Percentiles rank a stretch among this genome's conserved stretches.
These are phyloP conservation scores for Cirrhinus mrigala DNA, from an alignment of 2,797 vertebrate species.

Conservation along the genomic window DNA sequence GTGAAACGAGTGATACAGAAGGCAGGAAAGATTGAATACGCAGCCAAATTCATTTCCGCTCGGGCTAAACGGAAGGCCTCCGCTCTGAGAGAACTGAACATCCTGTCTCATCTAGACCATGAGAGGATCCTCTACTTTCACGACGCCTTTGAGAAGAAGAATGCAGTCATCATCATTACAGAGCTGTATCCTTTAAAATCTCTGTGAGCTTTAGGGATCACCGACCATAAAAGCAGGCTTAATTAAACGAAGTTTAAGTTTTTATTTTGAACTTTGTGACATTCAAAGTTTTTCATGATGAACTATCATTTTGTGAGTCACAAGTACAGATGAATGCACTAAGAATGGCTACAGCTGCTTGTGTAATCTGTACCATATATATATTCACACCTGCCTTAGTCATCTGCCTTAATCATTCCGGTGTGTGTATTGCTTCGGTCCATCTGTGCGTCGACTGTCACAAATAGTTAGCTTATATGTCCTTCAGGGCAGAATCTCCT, in stretches of 20 bases:
- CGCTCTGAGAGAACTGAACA: conserved; percentile 85
- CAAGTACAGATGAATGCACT: background rate
- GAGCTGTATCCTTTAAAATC: conserved; percentile 89
- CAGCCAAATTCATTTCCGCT: conserved; percentile 94
- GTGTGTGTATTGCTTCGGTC: background rate
- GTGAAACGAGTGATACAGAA: conserved; percentile 91
- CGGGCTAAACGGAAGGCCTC: conserved; percentile 89
- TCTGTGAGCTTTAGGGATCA: background rate
- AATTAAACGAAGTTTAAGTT: background rate
- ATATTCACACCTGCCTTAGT: conserved; percentile 27
- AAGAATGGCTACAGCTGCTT: conserved; percentile 27
- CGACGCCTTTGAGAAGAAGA: conserved; percentile 96
- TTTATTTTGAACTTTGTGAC: background rate
- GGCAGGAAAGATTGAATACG: conserved; percentile 85
- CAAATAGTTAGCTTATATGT: conserved; percentile 5
- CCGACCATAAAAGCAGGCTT: background rate
- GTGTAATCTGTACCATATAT: conserved; percentile 27
- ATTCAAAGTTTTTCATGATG: background rate
- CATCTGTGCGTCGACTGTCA: background rate
- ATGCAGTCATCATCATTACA: conserved; percentile 88
- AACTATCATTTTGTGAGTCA: background rate
- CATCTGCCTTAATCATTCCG: background rate
- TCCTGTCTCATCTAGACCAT: conserved; percentile 91
- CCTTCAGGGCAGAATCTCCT: conserved; percentile 1
- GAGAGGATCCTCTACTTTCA: conserved; percentile 93